A percentile compares a stretch with the other conserved stretches of the same genome.
These are phyloP conservation scores for Mya arenaria DNA, from an alignment of 1,140 invertebrate genomes.

Conservation along the genomic window DNA sequence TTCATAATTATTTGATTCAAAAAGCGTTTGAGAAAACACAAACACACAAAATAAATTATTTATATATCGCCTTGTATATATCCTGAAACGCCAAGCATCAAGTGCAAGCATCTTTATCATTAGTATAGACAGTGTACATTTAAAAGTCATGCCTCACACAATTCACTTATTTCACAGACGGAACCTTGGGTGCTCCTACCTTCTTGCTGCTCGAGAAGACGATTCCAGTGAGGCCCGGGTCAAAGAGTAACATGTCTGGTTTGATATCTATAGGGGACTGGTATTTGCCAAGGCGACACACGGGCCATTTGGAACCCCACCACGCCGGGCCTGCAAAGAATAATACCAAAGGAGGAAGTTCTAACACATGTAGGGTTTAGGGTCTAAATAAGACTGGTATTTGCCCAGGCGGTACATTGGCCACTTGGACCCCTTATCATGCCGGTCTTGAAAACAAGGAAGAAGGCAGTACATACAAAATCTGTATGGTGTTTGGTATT, in stretches of 20 bases:
- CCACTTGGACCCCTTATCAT: slow-evolving; percentile 99
- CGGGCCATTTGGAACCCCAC: slow-evolving; percentile 98
- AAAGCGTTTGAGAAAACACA: too few species aligned
- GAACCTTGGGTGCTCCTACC: too few species aligned
- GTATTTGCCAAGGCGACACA: slow-evolving; percentile 95
- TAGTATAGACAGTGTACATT: too few species aligned
- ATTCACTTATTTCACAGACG: too few species aligned
- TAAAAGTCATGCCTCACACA: too few species aligned
- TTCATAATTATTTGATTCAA: too few species aligned
- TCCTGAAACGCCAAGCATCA: too few species aligned
- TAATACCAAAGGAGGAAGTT: background rate
- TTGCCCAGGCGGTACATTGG: slow-evolving; percentile 96
- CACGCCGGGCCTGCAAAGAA: slow-evolving; percentile 93
- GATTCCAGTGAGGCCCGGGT: slow-evolving; percentile 90
- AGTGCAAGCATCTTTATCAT: too few species aligned
- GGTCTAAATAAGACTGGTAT: slow-evolving; percentile 91
- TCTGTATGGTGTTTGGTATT: background rate
- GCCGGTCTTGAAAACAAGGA: slow-evolving; percentile 91
- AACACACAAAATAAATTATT: too few species aligned
- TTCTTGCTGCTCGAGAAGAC: slow-evolving; percentile 35
- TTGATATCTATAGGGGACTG: slow-evolving; percentile 98
- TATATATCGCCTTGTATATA: too few species aligned
- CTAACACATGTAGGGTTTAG: background rate
- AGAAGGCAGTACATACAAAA: too few species aligned
- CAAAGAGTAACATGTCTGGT: slow-evolving; percentile 94